Evolutionary conservation across 2,113 vertebrate genomes (phyloP), one percentile per base, ranked within the genome.

Genomic region (Perca schrenkii): DNA sequence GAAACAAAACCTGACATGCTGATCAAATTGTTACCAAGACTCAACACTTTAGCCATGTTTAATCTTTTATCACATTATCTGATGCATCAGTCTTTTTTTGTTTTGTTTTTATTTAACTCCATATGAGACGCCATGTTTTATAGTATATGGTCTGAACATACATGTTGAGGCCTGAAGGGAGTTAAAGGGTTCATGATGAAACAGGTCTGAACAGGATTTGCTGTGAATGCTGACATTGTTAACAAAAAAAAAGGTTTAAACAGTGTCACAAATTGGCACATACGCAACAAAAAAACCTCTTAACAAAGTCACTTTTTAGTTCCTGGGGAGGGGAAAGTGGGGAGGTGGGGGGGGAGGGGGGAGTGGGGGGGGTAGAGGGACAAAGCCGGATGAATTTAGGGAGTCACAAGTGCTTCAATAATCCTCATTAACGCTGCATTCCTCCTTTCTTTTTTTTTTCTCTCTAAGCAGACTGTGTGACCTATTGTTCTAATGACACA

Each of bases 381-480:
- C 90, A 92, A 95, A 95, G 86, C 93, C 86, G 93, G 93, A 94
- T 94, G 77, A 95, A 94, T 88, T 92, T 93, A 93, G 79, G 74
- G 88, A 94, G 93, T 95, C 94, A 94, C 94, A 93, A 94, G 95
- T 62, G 75, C 67, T 73, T 74, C 72, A 74, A 13, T 94, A 94
- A 95, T 94, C 95, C 95, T 91, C 73, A 90, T 92, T 93, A 93
- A 85, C 31, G 61, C 78, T 85, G 79, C 92, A 94, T 95, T 95
- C 92, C 93, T 91, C 64, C 76, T 69, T 74, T 91, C 87, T 89
- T 77, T 28, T 28, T 28, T 66, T 15, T 28, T 36, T 43, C 40
- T 70, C 34, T 80, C 43, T 82, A 16, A 28, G 75, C 78, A 58
- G 67, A 67, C 66, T 89, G 80, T 82, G 83, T 89, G 88, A 88